Base-by-base conservation (phyloP, 2,113 vertebrate genomes). In the Martes martes region DNA sequence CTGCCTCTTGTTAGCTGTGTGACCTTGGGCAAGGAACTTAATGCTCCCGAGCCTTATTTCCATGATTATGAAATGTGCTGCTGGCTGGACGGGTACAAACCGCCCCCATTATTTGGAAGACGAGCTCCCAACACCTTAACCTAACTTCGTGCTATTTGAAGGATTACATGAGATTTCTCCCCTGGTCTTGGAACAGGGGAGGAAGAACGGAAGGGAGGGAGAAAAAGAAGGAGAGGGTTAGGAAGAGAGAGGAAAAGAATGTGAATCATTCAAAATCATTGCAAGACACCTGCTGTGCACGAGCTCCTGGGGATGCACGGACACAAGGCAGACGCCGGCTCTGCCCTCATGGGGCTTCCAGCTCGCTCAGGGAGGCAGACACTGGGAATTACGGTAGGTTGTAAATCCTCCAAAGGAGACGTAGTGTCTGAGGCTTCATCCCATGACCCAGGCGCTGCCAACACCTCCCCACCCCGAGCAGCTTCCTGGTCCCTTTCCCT, bases 281-380 rank as follows among this genome's bases (percentile, higher is more conserved):
- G 15, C 16, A 3, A n/a, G 47, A 11, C 65, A 31, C 19, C 88
- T 65, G 39, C 50, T 9, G 15, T 24, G 13, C 0, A 1, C 18
- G 28, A 79, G 78, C 33, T 45, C 31, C 26, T 24, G 10, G 80
- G 59, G 4, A 67, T 9, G n/a, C 9, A 1, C 1, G 1, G 11
- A 6, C 21, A 18, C 24, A 13, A 47, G n/a, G 11, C 9, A 9
- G 39, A 23, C 9, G 19, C 1, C 1, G 16, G 28, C 33, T 8
- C 50, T 33, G 23, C 2, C 21, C 31, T 21, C 9, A 0, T 0
- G 19, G 7, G 28, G 69, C 39, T 42, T 21, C 19, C 9, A 33
- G 28, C n/a, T 81, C 31, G 0, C 31, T 19, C 0, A 0, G 19
- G 85, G 61, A 55, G 57, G 36, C 18, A 79, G 26, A 19, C 23